phyloP scores from a whole-genome alignment of 2,113 vertebrate genomes.

The Rhinolophus ferrumequinum region DNA sequence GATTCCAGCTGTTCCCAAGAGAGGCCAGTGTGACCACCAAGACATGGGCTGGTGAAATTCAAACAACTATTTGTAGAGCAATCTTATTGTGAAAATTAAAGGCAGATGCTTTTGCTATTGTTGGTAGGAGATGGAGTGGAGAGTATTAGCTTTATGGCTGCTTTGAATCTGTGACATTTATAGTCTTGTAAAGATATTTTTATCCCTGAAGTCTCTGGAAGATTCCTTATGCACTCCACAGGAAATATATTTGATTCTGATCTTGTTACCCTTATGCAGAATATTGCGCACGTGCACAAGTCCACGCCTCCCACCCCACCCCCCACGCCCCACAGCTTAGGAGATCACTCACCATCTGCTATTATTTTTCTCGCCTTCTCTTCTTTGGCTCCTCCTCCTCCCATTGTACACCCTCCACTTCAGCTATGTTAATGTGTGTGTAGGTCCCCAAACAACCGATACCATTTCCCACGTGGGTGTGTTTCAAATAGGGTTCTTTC shows the following conservation, averaged over 20 bases:
- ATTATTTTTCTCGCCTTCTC: background rate
- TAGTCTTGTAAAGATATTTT: background rate
- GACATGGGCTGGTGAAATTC: background rate
- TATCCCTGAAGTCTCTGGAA: slow-evolving; percentile 25
- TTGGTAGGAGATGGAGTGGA: background rate
- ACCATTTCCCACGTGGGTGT: background rate
- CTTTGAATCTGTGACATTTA: slow-evolving; percentile 53
- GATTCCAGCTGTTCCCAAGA: no score
- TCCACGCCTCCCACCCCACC: background rate
- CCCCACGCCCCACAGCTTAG: background rate
- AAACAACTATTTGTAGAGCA: background rate
- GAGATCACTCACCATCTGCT: slow-evolving; percentile 9
- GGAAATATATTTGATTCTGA: background rate
- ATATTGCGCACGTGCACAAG: background rate
- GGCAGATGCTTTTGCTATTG: background rate
- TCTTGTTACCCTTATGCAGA: background rate
- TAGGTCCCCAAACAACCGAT: background rate
- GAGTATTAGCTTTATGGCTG: background rate
- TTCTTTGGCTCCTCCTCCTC: background rate
- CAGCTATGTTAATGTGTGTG: background rate
- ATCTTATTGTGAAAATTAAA: background rate
- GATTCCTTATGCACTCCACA: slow-evolving; percentile 1
- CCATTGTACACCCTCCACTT: background rate
- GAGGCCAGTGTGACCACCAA: background rate
- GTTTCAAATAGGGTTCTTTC: background rate